Conservation (phyloP, 2,797 vertebrate genomes). For the Hypotaenidia philippensis region DNA sequence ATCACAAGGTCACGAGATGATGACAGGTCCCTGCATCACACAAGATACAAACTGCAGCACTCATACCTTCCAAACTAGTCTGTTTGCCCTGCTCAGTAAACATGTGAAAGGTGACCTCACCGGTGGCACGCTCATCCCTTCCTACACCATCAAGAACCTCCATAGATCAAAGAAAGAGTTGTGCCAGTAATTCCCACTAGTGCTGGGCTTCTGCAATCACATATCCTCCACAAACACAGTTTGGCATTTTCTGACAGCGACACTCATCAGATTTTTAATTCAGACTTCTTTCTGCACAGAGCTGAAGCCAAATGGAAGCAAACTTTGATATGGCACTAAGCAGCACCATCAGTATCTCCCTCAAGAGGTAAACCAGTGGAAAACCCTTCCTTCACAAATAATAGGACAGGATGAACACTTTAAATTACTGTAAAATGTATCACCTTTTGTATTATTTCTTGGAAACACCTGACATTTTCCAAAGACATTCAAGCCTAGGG, state of each 20-base stretch:
- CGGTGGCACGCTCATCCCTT: neutral
- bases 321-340: neutral
- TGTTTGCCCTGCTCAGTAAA: neutral
- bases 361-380: neutral
- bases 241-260: neutral
- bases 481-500: neutral
- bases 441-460: neutral
- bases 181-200: neutral
- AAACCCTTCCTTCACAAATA: neutral
- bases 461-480: neutral
- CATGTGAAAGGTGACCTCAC: neutral
- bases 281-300: neutral
- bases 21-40: neutral
- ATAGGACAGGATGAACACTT: neutral
- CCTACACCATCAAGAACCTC: neutral
- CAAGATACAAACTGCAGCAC: neutral
- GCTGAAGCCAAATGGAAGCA: constrained; percentile 1
- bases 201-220: neutral
- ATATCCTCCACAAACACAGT: neutral
- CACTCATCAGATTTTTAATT: neutral
- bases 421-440: neutral
- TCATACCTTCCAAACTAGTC: neutral
- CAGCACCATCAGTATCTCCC: neutral
- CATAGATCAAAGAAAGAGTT: neutral
- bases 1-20: constrained; percentile 15